These are phyloP conservation scores for Anas flavirostris DNA, from an alignment of 2,797 vertebrate genomes.

Conservation along the genomic window DNA sequence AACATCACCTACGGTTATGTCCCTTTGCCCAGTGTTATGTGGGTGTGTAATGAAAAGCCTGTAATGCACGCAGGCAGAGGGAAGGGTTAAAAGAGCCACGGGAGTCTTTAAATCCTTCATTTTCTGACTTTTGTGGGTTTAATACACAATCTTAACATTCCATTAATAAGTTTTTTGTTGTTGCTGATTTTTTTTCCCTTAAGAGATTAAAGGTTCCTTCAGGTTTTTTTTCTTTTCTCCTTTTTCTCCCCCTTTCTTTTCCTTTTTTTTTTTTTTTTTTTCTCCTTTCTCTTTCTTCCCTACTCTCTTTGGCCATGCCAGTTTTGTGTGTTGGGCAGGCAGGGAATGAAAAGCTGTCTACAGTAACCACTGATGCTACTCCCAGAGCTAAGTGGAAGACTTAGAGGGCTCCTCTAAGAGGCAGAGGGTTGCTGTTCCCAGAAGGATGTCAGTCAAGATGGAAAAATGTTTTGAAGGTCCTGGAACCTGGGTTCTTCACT, in stretches of 20 bases:
- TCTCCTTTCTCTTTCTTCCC: not conserved
- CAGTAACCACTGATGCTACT: not conserved
- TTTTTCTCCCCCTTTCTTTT: not conserved
- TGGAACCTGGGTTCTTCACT: not conserved
- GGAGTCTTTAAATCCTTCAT: constrained; percentile 69
- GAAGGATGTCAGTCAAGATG: not conserved
- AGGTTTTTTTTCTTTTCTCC: not conserved
- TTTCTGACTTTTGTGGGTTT: constrained; percentile 76
- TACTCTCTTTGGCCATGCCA: not conserved
- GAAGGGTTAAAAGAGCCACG: constrained; percentile 67
- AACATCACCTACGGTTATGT: constrained; percentile 8
- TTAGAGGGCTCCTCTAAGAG: too few relatives aligned
- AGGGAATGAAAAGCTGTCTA: not conserved
- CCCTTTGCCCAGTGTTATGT: constrained; percentile 14
- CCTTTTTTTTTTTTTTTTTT: not conserved
- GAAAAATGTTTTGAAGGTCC: not conserved
- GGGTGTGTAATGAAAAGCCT: constrained; percentile 56
- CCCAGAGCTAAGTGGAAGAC: not conserved
- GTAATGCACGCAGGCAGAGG: not conserved
- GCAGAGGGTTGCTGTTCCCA: not conserved
- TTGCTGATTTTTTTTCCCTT: constrained; percentile 4
- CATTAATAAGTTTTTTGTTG: constrained; percentile 53
- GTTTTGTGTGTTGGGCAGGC: not conserved
- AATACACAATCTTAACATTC: constrained; percentile 75
- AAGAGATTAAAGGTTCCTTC: constrained; percentile 61